Evolutionary conservation across 2,888 invertebrate genomes (phyloP).

Genomic region (Masnerella sp.): DNA sequence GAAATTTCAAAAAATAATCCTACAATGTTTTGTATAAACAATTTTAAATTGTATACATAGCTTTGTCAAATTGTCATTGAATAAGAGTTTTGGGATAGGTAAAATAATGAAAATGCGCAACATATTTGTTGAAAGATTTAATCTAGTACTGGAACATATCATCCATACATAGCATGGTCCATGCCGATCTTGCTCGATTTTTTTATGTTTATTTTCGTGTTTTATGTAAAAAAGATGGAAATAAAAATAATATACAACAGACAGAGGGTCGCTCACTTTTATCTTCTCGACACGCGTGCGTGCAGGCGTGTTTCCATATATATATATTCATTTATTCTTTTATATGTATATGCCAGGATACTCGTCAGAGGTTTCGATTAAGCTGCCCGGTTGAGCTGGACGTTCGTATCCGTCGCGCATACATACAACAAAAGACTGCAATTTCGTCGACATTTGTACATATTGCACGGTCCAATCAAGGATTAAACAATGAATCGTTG

Average conservation of each 20-base stretch:
- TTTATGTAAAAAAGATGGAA: slow-evolving; percentile 76
- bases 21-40: too few species aligned
- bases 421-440: slow-evolving; percentile 68
- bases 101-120: slow-evolving; percentile 61
- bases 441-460: slow-evolving; percentile 73
- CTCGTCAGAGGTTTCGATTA: too few species aligned
- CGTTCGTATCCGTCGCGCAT: slow-evolving; percentile 62
- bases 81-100: too few species aligned
- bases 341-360: slow-evolving; percentile 36
- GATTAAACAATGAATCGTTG: slow-evolving; percentile 70
- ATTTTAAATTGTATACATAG: too few species aligned
- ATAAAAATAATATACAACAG: slow-evolving; percentile 77
- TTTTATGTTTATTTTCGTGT: slow-evolving; percentile 50
- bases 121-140: slow-evolving; percentile 76
- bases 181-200: slow-evolving; percentile 74
- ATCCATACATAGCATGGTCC: slow-evolving; percentile 76
- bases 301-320: slow-evolving; percentile 41
- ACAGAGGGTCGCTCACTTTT: slow-evolving; percentile 69
- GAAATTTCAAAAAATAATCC: too few species aligned
- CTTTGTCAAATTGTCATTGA: too few species aligned
- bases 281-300: slow-evolving; percentile 48
- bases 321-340: slow-evolving; percentile 13
- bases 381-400: too few species aligned
- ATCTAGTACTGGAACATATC: slow-evolving; percentile 76
- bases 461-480: slow-evolving; percentile 74